Percentiles rank a stretch among this genome's conserved stretches.
Evolutionary conservation across 2,888 invertebrate species (phyloP).

Genomic region (Sminthurides aquaticus): DNA sequence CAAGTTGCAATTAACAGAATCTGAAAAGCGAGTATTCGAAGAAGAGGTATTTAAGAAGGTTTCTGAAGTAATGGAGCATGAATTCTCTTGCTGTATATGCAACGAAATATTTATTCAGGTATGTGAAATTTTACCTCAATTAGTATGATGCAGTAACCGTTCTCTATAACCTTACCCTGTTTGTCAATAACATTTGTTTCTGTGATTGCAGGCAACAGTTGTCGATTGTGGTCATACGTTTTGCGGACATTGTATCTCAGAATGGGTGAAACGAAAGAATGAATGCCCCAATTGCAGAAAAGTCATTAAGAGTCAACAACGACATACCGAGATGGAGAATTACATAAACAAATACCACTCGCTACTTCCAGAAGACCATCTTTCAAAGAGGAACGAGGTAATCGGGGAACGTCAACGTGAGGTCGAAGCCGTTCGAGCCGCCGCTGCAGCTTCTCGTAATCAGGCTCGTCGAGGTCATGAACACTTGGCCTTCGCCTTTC

Average conservation of each 20-base stretch:
- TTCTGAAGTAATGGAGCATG: conserved; percentile 58
- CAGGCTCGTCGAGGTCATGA: neutral
- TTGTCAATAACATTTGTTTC: conserved; percentile 3
- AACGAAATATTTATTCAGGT: conserved; percentile 62
- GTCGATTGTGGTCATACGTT: conserved; percentile 68
- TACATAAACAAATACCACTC: conserved; percentile 65
- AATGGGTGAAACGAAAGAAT: conserved; percentile 62
- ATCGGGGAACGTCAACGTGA: conserved; percentile 22
- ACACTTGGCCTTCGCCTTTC: neutral
- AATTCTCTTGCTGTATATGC: conserved; percentile 68
- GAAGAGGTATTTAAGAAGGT: conserved; percentile 48
- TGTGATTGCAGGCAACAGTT: conserved; percentile 56
- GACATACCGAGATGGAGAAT: conserved; percentile 61
- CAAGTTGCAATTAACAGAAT: conserved; percentile 32
- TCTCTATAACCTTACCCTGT: neutral
- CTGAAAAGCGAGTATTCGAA: conserved; percentile 31
- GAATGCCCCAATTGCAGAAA: conserved; percentile 65
- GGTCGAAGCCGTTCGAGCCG: conserved; percentile 18
- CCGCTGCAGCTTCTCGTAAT: conserved; percentile 12
- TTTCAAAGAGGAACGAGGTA: conserved; percentile 50
- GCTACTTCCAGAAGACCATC: conserved; percentile 56
- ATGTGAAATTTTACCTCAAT: conserved; percentile 29
- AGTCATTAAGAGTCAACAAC: conserved; percentile 52
- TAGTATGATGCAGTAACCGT: neutral
- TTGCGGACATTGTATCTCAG: conserved; percentile 62